Evolutionary conservation across 2,113 vertebrate species (phyloP).

Genomic region (Acinonyx jubatus): DNA sequence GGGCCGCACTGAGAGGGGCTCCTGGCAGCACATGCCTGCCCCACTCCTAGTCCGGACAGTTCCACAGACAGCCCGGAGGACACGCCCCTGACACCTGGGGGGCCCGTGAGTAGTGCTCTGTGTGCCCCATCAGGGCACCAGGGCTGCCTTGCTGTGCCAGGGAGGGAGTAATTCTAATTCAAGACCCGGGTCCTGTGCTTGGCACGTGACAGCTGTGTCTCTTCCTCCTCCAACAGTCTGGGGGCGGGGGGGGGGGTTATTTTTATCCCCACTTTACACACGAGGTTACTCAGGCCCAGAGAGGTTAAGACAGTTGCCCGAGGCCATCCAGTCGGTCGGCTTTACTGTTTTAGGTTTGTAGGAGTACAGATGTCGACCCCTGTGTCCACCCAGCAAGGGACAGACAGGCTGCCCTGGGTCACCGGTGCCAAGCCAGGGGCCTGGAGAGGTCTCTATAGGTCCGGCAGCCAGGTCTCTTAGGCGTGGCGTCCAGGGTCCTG

Average conservation of each 20-base stretch:
- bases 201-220: neutral
- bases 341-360: neutral
- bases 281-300: neutral
- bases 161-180: neutral
- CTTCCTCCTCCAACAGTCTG: neutral
- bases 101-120: neutral
- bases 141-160: neutral
- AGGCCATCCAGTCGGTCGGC: neutral
- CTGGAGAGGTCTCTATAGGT: neutral
- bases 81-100: neutral
- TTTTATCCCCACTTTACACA: neutral
- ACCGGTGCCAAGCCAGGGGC: neutral
- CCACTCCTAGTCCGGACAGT: neutral
- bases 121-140: neutral
- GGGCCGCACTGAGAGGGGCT: fast-evolving
- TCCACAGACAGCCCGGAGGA: neutral
- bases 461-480: neutral
- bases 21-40: neutral
- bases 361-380: neutral
- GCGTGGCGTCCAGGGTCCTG: neutral
- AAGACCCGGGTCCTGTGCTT: neutral
- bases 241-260: neutral
- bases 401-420: fast-evolving
- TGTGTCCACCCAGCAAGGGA: neutral
- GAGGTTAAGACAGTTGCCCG: neutral